Percentiles rank a stretch among this genome's conserved stretches.
These are phyloP conservation scores for Peromyscus aztecus DNA, from an alignment of 2,797 vertebrate genomes.

Conservation along the genomic window DNA sequence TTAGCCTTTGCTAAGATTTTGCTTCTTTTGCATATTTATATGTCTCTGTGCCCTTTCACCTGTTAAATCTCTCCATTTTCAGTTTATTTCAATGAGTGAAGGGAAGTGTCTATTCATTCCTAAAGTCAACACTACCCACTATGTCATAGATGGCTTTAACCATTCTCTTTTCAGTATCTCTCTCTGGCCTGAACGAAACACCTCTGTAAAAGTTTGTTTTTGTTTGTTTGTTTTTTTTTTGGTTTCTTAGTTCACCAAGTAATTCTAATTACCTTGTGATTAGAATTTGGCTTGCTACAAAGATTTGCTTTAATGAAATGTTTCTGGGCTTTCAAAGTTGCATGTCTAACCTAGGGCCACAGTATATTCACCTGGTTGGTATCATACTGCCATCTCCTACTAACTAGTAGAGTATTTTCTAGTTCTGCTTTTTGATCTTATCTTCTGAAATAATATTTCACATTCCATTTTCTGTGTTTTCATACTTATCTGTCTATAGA, in stretches of 20 bases:
- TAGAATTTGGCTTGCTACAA: conserved; percentile 41
- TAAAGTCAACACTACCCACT: background rate
- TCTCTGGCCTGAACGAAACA: conserved; percentile 7
- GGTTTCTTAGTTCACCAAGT: background rate
- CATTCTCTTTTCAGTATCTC: background rate
- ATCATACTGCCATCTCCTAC: background rate
- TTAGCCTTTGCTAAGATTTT: background rate
- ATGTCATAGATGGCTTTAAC: background rate
- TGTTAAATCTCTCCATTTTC: background rate
- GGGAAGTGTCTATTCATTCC: background rate
- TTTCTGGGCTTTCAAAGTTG: conserved; percentile 34
- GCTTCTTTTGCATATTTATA: background rate
- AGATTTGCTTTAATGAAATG: background rate
- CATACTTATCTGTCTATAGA: background rate
- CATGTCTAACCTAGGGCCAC: background rate
- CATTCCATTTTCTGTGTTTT: background rate
- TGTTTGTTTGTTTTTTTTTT: background rate
- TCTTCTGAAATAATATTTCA: background rate
- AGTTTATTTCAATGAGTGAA: background rate
- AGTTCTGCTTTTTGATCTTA: background rate
- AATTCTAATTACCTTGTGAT: background rate
- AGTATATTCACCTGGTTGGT: background rate
- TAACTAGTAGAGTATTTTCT: background rate
- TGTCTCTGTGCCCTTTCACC: background rate
- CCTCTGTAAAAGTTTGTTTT: background rate